Base-by-base conservation (phyloP, 2,888 invertebrate genomes). In the Linnaemya tessellans region DNA sequence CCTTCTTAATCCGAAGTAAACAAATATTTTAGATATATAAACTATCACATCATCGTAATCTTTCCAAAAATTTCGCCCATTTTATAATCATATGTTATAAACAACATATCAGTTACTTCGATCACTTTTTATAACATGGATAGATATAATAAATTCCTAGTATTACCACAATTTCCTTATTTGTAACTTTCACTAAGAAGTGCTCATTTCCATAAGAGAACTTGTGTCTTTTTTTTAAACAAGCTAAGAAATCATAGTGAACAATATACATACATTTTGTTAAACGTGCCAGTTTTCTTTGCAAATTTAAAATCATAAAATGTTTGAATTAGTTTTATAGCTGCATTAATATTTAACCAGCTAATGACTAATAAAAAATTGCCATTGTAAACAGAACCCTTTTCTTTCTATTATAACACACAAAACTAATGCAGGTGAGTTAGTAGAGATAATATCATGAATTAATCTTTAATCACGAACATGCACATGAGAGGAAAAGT, bases 351-450 rank as follows among this genome's bases (percentile, higher is more conserved):
- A 25, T 25, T 9, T 65, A 65, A 65, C 65, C 46, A 25, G 18
- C 9, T 25, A 64, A 65, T 65, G 65, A 46, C n/a, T 64, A 43
- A 43, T 43, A 65, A 65, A 41, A 65, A 49, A 30, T 25, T 60
- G 38, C 38, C 38, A 60, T 38, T 38, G 35, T 1, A 1, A 46
- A 60, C 54, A n/a, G 41, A 22, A 41, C 20, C 60, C 60, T 15
- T 38, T 73, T 46, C 20, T 38, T 49, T 9, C 1, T 11, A 20
- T 60, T 35, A 20, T 22, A 30, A 25, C 8, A 13, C 18, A 41
- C 18, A 18, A n/a, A 43, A 58, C 56, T 43, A 38, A 38, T 35
- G 22, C 68, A 22, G 18, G 46, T 60, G 60, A 18, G 35, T 60
- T 78, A 38, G 2, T 10, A 35, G 38, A 38, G 60, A 60, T 60